These are phyloP conservation scores for Perccottus glenii DNA, from an alignment of 2,113 vertebrate genomes.

Conservation along the genomic window DNA sequence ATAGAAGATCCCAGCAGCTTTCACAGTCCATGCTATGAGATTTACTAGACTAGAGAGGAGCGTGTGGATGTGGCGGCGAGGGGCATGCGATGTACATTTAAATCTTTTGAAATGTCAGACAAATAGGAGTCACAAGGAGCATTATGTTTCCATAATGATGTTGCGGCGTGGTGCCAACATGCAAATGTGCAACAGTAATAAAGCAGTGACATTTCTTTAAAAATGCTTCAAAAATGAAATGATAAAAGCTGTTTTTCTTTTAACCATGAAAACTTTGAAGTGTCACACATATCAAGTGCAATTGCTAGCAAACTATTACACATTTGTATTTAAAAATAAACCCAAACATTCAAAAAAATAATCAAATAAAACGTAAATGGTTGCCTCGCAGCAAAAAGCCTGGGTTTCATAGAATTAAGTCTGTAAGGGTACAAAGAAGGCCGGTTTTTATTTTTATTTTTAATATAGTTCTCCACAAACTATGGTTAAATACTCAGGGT, in stretches of 20 bases:
- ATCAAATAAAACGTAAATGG: constrained; percentile 11
- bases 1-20: constrained; percentile 77
- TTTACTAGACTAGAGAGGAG: constrained; percentile 64
- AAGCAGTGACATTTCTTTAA: constrained; percentile 33
- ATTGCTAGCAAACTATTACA: constrained; percentile 18
- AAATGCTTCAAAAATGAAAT: constrained; percentile 29
- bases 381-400: background rate
- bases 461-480: too few species aligned
- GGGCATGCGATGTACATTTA: constrained; percentile 59
- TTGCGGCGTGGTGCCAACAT: constrained; percentile 45
- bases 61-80: constrained; percentile 32
- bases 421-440: background rate
- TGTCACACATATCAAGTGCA: constrained; percentile 34
- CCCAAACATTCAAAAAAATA: background rate
- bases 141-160: constrained; percentile 66
- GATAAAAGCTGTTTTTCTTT: constrained; percentile 31
- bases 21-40: constrained; percentile 72
- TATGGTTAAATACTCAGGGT: too few species aligned
- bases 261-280: constrained; percentile 45
- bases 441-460: too few species aligned
- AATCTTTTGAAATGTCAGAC: constrained; percentile 74
- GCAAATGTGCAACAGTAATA: constrained; percentile 54
- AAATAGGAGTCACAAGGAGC: constrained; percentile 66
- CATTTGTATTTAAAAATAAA: constrained; percentile 14
- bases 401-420: background rate